Evolutionary conservation across 2,797 vertebrate species (phyloP).

Genomic region (Columba guinea): DNA sequence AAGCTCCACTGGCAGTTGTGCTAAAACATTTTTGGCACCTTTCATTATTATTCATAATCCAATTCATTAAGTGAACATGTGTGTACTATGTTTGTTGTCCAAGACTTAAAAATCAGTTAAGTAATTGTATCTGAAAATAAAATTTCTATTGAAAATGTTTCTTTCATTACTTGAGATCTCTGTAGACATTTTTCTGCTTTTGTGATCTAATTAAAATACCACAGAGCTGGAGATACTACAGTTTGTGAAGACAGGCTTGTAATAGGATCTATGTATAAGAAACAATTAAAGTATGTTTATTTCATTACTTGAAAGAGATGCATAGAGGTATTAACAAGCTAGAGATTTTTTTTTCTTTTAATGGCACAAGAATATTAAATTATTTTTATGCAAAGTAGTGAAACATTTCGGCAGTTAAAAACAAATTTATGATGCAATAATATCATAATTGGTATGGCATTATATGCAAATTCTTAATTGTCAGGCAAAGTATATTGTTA

Average conservation of each 20-base stretch:
- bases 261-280: not conserved
- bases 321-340: not conserved
- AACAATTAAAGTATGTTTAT: not conserved
- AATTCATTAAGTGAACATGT: not conserved
- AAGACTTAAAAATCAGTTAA: not conserved
- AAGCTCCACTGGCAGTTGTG: not conserved
- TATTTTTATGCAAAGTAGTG: not conserved
- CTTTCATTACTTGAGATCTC: not conserved
- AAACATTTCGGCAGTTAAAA: not conserved
- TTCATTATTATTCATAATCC: not conserved
- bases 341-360: not conserved
- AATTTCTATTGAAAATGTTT: not conserved
- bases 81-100: not conserved
- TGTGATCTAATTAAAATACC: conserved; percentile 35
- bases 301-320: not conserved
- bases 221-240: not conserved
- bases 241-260: not conserved
- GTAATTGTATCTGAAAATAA: not conserved
- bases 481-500: not conserved
- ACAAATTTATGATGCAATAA: not conserved
- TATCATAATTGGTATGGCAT: not conserved
- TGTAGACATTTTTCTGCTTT: not conserved
- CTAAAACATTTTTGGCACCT: not conserved
- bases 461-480: not conserved
- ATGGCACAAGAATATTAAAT: not conserved